Evolutionary conservation across 2,113 vertebrate genomes (phyloP), one percentile per base, ranked within the genome.

Genomic region (Leptobrachium ailaonicum): DNA sequence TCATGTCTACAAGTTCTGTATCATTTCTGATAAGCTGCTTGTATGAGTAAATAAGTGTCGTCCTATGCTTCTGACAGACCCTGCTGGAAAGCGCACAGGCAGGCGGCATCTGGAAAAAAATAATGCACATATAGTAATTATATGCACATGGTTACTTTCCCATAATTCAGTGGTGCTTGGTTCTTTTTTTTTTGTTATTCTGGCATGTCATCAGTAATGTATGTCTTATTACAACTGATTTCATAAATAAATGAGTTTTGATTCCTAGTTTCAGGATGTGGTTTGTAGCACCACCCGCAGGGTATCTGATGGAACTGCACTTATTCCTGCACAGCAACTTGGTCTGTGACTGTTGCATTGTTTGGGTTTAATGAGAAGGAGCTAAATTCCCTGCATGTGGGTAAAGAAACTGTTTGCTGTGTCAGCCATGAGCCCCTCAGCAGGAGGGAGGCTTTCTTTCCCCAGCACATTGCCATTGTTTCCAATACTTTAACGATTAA

Each of bases 231-330:
- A 0, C n/a, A 0, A 2, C 2, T 76, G 82, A 45, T 32, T 85
- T 42, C 82, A 40, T 41, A 58, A 80, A 66, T 62, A 71, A 6
- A 14, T 4, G 11, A 20, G 32, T 56, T 71, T 47, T 43, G 53
- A 58, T 20, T 41, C 40, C 40, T 44, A 13, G 8, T 12, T 45
- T 73, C 74, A 75, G 84, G 76, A 83, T 85, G 90, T 88, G 89
- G 91, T 73, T 86, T 88, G 68, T 82, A 91, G 89, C 86, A 92
- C 92, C 92, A 90, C 87, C 93, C 95, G 82, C 87, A 91, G 94
- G 93, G 86, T 82, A 64, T 14, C 11, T 68, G n/a, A 1, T 4
- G 7, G 79, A 14, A 66, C 76, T 83, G 86, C 90, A 85, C 80
- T 3, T 32, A 32, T 32, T 32, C 20, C 20, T 41, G 42, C 62